Conservation (phyloP, 2,797 vertebrate species). For the Cynodonichthys magdalenae region DNA sequence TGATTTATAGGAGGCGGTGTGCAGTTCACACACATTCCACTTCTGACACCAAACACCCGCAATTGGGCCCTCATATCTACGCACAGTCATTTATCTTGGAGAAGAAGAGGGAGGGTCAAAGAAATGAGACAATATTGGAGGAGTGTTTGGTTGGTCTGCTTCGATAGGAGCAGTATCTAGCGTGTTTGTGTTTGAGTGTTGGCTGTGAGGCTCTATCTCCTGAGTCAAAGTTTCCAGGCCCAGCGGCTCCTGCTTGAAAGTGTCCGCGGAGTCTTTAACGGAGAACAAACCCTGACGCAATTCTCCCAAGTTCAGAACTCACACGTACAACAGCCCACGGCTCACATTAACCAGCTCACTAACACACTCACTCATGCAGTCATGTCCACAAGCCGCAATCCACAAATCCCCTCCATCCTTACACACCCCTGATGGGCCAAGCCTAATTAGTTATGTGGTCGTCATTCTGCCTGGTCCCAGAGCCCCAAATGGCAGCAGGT, state of each 20-base stretch:
- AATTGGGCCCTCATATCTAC: slow-evolving; percentile 71
- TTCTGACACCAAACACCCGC: slow-evolving; percentile 52
- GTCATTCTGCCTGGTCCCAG: slow-evolving; percentile 68
- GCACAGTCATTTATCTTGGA: slow-evolving; percentile 64
- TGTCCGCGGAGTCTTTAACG: slow-evolving; percentile 47
- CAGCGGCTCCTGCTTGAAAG: slow-evolving; percentile 53
- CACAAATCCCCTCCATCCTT: slow-evolving; percentile 60
- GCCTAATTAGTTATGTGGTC: slow-evolving; percentile 81
- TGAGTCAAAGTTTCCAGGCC: slow-evolving; percentile 71
- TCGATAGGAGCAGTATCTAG: slow-evolving; percentile 33
- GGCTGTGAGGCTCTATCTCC: slow-evolving; percentile 46
- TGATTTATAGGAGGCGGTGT: slow-evolving; percentile 76
- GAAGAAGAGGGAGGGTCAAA: slow-evolving; percentile 34
- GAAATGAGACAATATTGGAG: slow-evolving; percentile 52
- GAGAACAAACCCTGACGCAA: slow-evolving; percentile 59
- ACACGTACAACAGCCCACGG: slow-evolving; percentile 35
- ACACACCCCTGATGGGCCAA: slow-evolving; percentile 54
- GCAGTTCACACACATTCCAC: slow-evolving; percentile 81
- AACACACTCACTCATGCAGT: slow-evolving; percentile 52
- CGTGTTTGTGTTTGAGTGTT: slow-evolving; percentile 36
- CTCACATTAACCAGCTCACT: slow-evolving; percentile 47
- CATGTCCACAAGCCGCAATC: slow-evolving; percentile 62
- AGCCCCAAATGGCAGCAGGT: slow-evolving; percentile 82
- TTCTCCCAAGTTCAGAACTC: slow-evolving; percentile 45
- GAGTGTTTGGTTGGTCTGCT: slow-evolving; percentile 53